Evolutionary conservation across 2,797 vertebrate genomes (phyloP).

Genomic region (Megalops cyprinoides): DNA sequence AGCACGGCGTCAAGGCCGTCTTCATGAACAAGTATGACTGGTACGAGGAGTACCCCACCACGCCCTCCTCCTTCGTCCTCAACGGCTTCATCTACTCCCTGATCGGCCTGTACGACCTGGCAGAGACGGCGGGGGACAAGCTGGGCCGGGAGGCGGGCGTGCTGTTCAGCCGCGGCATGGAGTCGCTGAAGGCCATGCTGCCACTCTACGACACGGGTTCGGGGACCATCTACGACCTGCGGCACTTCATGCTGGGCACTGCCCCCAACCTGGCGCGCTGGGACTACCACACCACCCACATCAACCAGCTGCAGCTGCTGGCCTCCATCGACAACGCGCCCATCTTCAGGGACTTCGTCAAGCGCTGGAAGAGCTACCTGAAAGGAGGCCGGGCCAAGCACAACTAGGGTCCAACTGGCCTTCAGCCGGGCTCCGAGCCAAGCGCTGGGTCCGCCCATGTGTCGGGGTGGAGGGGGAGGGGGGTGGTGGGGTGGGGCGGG

Average conservation of each 20-base stretch:
- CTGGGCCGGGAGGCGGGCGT: slow-evolving; percentile 82
- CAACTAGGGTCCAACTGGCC: slow-evolving; percentile 81
- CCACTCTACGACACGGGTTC: slow-evolving; percentile 96
- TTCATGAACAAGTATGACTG: slow-evolving; percentile 95
- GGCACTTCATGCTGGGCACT: slow-evolving; percentile 91
- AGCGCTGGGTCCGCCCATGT: neutral
- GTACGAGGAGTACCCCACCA: slow-evolving; percentile 99
- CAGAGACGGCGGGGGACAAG: slow-evolving; percentile 88
- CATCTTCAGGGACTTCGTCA: slow-evolving; percentile 90
- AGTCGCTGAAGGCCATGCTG: slow-evolving; percentile 94
- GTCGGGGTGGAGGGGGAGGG: no score
- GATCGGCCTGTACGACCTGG: slow-evolving; percentile 91
- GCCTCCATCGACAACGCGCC: slow-evolving; percentile 85
- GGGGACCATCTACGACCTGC: slow-evolving; percentile 95
- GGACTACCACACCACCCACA: slow-evolving; percentile 99
- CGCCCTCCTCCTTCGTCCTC: slow-evolving; percentile 94
- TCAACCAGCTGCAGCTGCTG: slow-evolving; percentile 97
- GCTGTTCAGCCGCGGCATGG: slow-evolving; percentile 90
- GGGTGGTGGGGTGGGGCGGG: neutral
- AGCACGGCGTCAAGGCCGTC: slow-evolving; percentile 90
- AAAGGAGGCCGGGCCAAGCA: slow-evolving; percentile 94
- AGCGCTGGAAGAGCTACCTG: slow-evolving; percentile 95
- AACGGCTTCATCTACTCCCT: slow-evolving; percentile 98
- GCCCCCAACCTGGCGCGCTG: slow-evolving; percentile 97
- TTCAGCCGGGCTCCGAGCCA: slow-evolving; percentile 33